Evolutionary conservation across 2,797 vertebrate species (phyloP), one percentile per base, ranked within the genome.

Genomic region (Acanthurus tractus): DNA sequence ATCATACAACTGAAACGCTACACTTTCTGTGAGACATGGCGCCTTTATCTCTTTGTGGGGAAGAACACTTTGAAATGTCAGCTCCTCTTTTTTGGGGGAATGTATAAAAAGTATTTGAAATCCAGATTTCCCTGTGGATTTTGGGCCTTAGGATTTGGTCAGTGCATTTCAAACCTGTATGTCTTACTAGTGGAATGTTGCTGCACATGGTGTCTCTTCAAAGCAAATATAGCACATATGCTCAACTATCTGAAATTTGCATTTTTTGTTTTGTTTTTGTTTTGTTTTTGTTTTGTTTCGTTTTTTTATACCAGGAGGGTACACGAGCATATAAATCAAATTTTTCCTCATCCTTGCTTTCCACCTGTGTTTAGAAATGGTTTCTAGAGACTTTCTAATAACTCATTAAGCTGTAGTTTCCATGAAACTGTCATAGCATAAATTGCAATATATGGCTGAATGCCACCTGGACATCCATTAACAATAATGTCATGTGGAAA

Each of bases 331-430:
- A 22, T 4, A 53, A 48, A 62, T 18, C 12, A 8, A 53, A 13
- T 1, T 45, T 63, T 58, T 66, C 20, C n/a, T 76, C 62, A 52
- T 72, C 63, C 42, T 42, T 74, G n/a, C 25, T 59, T 69, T 74
- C 53, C 46, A 55, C n/a, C 45, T 69, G 56, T 81, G 13, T 86
- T 77, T 86, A 83, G 66, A 84, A 86, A 77, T 79, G 59, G 65
- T 76, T 87, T 83, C 42, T 58, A 9, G 85, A 84, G 76, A 79
- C 29, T 84, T 83, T 81, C 22, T 79, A 59, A 67, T 83, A 61
- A 70, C 89, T 85, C 81, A 74, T 81, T 48, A 86, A 86, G 68
- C 86, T 86, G 86, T 95, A 94, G 95, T 96, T 95, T 95, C 95
- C 91, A 91, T 95, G 92, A 95, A 95, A 94, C 91, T 91, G 86